These are phyloP conservation scores for Scaeva pyrastri DNA, from an alignment of 2,888 invertebrate genomes.

Conservation along the genomic window DNA sequence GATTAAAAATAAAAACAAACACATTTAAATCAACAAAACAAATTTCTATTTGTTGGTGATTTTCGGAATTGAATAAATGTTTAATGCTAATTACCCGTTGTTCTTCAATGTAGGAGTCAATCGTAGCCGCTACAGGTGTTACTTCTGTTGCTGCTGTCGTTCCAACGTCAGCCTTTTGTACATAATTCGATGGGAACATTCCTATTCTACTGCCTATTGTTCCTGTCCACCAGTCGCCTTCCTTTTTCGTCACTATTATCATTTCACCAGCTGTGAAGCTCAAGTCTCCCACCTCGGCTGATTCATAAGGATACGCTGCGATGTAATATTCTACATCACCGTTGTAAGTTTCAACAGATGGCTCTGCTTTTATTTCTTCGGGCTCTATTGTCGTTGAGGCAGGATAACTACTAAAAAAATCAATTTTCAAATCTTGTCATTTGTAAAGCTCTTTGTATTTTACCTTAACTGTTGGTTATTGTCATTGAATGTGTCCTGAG, in stretches of 20 bases:
- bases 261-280: constrained; percentile 94
- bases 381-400: constrained; percentile 73
- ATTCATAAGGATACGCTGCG: constrained; percentile 95
- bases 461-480: constrained; percentile 85
- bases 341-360: constrained; percentile 79
- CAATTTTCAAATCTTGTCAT: background rate
- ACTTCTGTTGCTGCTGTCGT: constrained; percentile 75
- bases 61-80: background rate
- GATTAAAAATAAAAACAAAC: constrained; percentile 49
- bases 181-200: constrained; percentile 99
- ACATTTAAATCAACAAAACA: constrained; percentile 30
- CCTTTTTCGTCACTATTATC: constrained; percentile 93
- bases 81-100: constrained; percentile 71
- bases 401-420: constrained; percentile 58
- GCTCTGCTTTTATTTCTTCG: constrained; percentile 78
- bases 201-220: constrained; percentile 92
- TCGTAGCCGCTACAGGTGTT: constrained; percentile 58
- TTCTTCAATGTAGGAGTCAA: constrained; percentile 68
- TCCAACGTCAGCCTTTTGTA: constrained; percentile 88
- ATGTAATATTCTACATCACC: constrained; percentile 90
- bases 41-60: constrained; percentile 2
- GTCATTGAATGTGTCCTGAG: constrained; percentile 81
- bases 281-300: constrained; percentile 95
- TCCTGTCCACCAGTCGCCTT: constrained; percentile 99
- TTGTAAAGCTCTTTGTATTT: constrained; percentile 57